Evolutionary conservation across 2,888 invertebrate genomes (phyloP).

Genomic region (Stramonita haemastoma): DNA sequence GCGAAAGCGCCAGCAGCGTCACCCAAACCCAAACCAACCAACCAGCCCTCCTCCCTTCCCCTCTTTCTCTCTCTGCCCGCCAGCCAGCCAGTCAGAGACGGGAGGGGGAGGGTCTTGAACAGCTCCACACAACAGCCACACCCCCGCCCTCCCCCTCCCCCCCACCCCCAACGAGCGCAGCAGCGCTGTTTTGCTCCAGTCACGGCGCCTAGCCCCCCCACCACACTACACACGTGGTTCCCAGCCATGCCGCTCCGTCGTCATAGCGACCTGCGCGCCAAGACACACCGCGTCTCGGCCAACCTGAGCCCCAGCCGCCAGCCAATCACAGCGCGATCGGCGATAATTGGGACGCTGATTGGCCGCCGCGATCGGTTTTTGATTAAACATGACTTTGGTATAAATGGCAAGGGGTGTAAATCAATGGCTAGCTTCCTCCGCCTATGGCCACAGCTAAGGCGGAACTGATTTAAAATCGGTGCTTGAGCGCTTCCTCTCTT

Average conservation of each 20-base stretch:
- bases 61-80: neutral
- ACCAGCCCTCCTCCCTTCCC: no score
- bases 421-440: conserved; percentile 67
- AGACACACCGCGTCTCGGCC: conserved; percentile 1
- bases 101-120: neutral
- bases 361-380: conserved; percentile 44
- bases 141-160: neutral
- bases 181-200: neutral
- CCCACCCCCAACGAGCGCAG: neutral
- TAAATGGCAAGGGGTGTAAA: conserved; percentile 66
- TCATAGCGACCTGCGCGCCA: conserved; percentile 33
- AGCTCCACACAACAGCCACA: neutral
- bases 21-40: no score
- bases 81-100: neutral
- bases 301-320: conserved; percentile 30
- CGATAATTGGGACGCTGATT: conserved; percentile 49
- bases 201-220: neutral
- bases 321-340: conserved; percentile 41
- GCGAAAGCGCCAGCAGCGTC: neutral
- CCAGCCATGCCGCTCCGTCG: conserved; percentile 3
- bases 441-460: conserved; percentile 61
- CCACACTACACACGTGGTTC: neutral
- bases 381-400: conserved; percentile 57
- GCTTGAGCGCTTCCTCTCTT: conserved; percentile 68
- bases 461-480: conserved; percentile 71